Percentiles rank a stretch among this genome's conserved stretches.
These are phyloP conservation scores for Candoia aspera DNA, from an alignment of 2,113 vertebrate genomes.

Conservation along the genomic window DNA sequence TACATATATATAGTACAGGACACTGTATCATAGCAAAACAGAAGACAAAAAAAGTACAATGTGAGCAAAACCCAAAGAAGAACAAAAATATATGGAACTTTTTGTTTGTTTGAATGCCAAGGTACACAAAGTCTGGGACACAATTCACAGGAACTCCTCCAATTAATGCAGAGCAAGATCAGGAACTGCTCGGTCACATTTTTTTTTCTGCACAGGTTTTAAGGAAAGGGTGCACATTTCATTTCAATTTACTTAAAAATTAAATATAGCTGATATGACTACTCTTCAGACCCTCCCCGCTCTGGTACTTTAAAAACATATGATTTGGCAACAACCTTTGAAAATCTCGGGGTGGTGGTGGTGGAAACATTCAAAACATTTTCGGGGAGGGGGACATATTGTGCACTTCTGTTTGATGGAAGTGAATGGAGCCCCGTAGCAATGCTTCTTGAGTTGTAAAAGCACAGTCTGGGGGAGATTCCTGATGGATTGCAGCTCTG, in stretches of 20 bases:
- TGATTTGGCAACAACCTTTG: background rate
- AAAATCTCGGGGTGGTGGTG: background rate
- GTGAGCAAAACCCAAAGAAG: conserved; percentile 80
- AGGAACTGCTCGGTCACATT: background rate
- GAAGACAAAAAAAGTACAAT: conserved; percentile 74
- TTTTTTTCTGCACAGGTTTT: background rate
- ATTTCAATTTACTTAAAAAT: background rate
- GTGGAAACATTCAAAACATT: too few species aligned
- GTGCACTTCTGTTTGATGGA: background rate
- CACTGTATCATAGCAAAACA: conserved; percentile 81
- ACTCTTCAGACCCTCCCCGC: background rate
- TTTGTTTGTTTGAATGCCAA: conserved; percentile 61
- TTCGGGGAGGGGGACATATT: background rate
- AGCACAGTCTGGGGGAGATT: background rate
- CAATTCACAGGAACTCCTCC: background rate
- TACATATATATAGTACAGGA: conserved; percentile 70
- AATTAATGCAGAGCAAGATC: background rate
- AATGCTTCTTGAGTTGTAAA: background rate
- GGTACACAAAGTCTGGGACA: conserved; percentile 63
- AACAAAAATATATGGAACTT: conserved; percentile 84
- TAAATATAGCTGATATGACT: background rate
- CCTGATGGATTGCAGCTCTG: conserved; percentile 21
- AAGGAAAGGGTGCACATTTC: background rate
- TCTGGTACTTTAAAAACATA: background rate
- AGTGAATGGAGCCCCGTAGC: background rate